Evolutionary conservation across 2,113 vertebrate species (phyloP), one percentile per base, ranked within the genome.

Genomic region (Engraulis encrasicolus): DNA sequence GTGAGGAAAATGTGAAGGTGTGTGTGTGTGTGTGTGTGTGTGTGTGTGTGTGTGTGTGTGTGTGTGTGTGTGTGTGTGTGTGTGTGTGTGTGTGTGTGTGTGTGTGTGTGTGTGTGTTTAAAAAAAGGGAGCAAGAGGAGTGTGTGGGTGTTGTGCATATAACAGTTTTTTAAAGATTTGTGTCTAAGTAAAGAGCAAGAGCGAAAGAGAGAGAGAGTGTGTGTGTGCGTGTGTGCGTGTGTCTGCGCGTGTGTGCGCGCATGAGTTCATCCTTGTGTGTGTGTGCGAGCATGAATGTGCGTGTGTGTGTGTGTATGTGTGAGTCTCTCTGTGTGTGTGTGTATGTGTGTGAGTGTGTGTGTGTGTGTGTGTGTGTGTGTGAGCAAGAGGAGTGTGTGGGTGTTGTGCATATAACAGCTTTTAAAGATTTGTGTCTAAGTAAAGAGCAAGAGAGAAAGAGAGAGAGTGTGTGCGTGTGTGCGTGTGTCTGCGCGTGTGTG

Each of bases 1-100:
- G 49, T 14, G 49, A 50, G 79, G 11, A 54, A 34, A 23, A 1
- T 6, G 18, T 81, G 71, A 78, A 23, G 19, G 15, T 20, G 7
- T 50, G 4, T 45, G 38, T 19, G 5, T 15, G 45, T 36, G 38
- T 79, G 6, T 66, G 9, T 81, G 82, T n/a, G n/a, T 79, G 37
- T 82, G 58, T 82, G 7, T 82, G 37, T 80, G 48, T 80, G 49
- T 80, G 79, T 80, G 49, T 50, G 79, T 23, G 79, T 50, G 45
- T 50, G 79, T 80, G 48, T 80, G 79, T 80, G 79, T 17, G 18
- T 18, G 50, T 18, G 79, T 20, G 31, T 18, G 6, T 20, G 79
- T 52, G 9, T 45, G 40, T 45, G 40, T 45, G n/a, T 37, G 40
- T 27, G 45, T 6, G 31, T 48, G n/a, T 27, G 45, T 20, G 23